Evolutionary conservation across 2,797 vertebrate species (phyloP).

Genomic region (Accipiter superciliosus): DNA sequence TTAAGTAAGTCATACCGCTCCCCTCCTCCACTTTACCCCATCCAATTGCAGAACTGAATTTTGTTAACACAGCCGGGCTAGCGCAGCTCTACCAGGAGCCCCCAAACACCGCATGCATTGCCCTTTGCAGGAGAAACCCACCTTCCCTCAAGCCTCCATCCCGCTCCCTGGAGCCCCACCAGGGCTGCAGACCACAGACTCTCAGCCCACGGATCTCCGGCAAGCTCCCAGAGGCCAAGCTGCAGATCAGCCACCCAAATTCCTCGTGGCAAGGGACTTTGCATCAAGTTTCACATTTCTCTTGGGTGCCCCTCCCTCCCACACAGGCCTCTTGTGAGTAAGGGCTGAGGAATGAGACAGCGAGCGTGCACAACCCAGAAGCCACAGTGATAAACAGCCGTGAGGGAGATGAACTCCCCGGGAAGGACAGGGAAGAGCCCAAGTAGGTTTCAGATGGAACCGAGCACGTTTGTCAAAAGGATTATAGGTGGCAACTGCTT

Average conservation of each 20-base stretch:
- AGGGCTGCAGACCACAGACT: not conserved
- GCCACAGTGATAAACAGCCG: not conserved
- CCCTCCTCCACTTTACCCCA: not conserved
- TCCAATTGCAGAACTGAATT: not conserved
- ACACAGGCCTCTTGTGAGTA: conserved; percentile 14
- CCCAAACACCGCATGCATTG: not conserved
- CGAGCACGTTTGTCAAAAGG: rapidly evolving
- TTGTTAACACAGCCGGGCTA: not conserved
- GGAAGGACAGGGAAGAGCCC: not conserved
- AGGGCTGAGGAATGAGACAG: conserved; percentile 12
- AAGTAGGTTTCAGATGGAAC: not conserved
- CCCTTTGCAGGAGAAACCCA: not conserved
- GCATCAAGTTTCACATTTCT: conserved; percentile 17
- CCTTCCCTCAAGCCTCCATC: not conserved
- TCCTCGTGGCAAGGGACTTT: not conserved
- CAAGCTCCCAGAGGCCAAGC: not conserved
- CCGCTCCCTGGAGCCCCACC: not conserved
- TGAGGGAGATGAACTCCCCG: not conserved
- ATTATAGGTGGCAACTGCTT: not conserved
- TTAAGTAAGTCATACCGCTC: not conserved
- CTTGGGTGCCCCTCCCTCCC: conserved; percentile 25
- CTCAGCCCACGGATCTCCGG: not conserved
- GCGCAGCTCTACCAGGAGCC: not conserved
- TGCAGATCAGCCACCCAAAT: not conserved
- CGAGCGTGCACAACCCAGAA: not conserved